Evolutionary conservation across 1,140 invertebrate species (phyloP).

Genomic region (Microplitis demolitor): DNA sequence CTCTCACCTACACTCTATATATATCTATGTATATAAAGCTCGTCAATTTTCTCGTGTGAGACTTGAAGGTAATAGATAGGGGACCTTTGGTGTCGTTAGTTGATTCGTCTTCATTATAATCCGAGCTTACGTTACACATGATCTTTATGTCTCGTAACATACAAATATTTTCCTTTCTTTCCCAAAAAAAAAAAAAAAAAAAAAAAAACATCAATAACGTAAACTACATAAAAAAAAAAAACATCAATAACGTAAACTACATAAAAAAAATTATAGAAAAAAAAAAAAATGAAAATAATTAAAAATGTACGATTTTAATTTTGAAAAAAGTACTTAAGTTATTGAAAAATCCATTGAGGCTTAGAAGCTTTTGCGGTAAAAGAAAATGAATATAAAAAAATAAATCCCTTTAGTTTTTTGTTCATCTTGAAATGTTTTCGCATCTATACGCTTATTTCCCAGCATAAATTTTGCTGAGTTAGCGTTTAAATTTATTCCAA

Average conservation of each 20-base stretch:
- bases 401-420: background rate
- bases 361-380: background rate
- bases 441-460: conserved; percentile 1
- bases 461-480: conserved; percentile 26
- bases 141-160: too few species aligned
- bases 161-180: too few species aligned
- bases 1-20: background rate
- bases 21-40: too few species aligned
- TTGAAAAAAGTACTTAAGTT: background rate
- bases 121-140: background rate
- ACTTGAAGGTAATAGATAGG: conserved; percentile 18
- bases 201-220: too few species aligned
- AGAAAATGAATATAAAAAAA: background rate
- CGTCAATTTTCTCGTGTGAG: too few species aligned
- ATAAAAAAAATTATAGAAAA: too few species aligned
- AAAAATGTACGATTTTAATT: background rate
- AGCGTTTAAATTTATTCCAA: conserved; percentile 26
- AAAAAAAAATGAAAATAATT: background rate
- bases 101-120: conserved; percentile 18
- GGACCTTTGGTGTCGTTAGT: conserved; percentile 6
- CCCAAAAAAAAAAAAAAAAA: too few species aligned
- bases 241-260: too few species aligned
- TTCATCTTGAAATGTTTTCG: background rate
- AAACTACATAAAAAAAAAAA: too few species aligned
- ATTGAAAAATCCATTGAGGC: background rate